phyloP scores from a whole-genome alignment of 1,140 invertebrate species.

The Solen grandis region DNA sequence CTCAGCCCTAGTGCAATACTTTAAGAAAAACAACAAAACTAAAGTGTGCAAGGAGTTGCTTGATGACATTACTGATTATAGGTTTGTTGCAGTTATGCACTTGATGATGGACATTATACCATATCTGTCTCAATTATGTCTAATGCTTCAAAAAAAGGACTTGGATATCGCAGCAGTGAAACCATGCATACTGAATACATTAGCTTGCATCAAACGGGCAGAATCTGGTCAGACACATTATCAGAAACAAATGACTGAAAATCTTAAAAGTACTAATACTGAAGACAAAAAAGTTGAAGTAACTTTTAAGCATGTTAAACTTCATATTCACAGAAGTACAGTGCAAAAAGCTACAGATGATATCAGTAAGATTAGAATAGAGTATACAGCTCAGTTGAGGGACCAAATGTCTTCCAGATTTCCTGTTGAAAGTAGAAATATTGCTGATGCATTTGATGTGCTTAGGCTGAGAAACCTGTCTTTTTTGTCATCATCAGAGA shows the following conservation, averaged over 20 bases:
- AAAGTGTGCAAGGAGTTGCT: not conserved
- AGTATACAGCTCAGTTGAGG: not conserved
- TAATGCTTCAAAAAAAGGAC: not conserved
- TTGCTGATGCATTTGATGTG: not conserved
- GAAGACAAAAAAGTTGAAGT: not conserved
- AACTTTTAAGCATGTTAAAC: not conserved
- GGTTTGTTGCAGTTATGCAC: not conserved
- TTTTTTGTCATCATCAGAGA: not conserved
- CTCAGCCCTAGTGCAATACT: not conserved
- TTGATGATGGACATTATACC: not conserved
- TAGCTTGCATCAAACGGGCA: not conserved
- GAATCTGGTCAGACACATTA: not conserved
- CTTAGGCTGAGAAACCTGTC: not conserved
- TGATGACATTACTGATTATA: not conserved
- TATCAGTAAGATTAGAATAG: not conserved
- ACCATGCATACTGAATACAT: not conserved
- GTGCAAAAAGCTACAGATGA: no score
- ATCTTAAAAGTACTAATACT: not conserved
- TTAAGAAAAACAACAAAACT: not conserved
- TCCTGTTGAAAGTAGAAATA: not conserved
- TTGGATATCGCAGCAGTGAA: not conserved
- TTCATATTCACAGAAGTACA: no score
- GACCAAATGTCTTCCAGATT: not conserved
- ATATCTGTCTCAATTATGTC: not conserved
- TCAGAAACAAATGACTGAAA: not conserved